phyloP scores from a whole-genome alignment of 1,140 invertebrate species.

The Zaprionus ghesquierei region DNA sequence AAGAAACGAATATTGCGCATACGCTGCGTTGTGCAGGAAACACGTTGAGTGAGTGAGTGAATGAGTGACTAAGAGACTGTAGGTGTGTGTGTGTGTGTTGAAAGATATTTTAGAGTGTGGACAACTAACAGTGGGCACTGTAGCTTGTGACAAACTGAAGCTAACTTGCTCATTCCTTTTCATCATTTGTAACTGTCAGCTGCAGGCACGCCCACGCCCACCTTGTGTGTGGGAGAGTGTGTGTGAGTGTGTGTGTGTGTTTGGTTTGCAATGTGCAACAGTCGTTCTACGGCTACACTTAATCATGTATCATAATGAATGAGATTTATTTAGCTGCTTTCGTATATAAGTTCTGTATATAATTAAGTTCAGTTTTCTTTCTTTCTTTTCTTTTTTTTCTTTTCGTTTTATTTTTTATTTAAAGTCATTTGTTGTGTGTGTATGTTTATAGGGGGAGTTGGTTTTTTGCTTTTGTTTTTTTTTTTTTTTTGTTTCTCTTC shows the following conservation, averaged over 20 bases:
- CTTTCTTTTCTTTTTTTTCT: constrained; percentile 37
- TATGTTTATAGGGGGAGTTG: constrained; percentile 42
- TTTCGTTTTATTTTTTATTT: constrained; percentile 41
- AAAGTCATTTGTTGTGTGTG: constrained; percentile 25
- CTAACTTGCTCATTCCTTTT: background rate
- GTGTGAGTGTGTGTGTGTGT: constrained; percentile 24
- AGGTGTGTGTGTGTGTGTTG: background rate
- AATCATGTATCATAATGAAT: constrained; percentile 71
- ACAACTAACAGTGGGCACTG: constrained; percentile 8
- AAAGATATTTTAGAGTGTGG: background rate
- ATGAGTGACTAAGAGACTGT: background rate
- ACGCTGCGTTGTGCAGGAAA: constrained; percentile 40
- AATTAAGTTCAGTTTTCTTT: constrained; percentile 39
- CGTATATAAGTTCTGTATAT: constrained; percentile 47
- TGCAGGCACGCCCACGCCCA: constrained; percentile 11
- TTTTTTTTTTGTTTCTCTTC: constrained; percentile 26
- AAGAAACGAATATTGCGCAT: constrained; percentile 43
- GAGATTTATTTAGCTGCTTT: constrained; percentile 55
- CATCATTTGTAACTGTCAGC: constrained; percentile 58
- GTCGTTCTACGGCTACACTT: constrained; percentile 69
- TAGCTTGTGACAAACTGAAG: constrained; percentile 14
- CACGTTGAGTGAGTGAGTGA: background rate
- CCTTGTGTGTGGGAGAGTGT: constrained; percentile 24
- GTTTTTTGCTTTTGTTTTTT: constrained; percentile 12
- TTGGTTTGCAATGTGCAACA: constrained; percentile 64